Percentiles rank a stretch among this genome's conserved stretches.
Evolutionary conservation across 1,140 invertebrate species (phyloP).

Genomic region (Caenorhabditis inopinata): DNA sequence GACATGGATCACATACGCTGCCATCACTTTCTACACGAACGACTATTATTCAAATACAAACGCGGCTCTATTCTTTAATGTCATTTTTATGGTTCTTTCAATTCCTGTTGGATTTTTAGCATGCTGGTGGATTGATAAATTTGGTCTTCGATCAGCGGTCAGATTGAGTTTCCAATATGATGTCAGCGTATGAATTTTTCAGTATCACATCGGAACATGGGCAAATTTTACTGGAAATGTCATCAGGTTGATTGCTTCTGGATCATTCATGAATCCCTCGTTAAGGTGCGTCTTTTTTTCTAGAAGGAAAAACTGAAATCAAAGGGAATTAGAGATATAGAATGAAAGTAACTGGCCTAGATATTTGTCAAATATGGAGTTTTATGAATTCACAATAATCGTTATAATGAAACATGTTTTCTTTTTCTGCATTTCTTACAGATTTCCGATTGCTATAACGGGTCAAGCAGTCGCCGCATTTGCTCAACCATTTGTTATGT

Average conservation of each 20-base stretch:
- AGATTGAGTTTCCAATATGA: constrained; percentile 49
- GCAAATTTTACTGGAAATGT: constrained; percentile 68
- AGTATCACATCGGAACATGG: constrained; percentile 68
- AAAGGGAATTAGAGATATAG: too few relatives aligned
- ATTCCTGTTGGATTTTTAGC: constrained; percentile 69
- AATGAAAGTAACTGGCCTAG: too few relatives aligned
- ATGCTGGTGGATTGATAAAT: constrained; percentile 68
- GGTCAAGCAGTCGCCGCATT: constrained; percentile 58
- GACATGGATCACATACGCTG: constrained; percentile 70
- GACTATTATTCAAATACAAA: constrained; percentile 66
- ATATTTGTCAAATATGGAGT: too few relatives aligned
- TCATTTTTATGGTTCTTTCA: constrained; percentile 68
- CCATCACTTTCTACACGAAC: constrained; percentile 68
- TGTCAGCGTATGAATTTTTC: constrained; percentile 35
- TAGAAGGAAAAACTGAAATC: too few relatives aligned
- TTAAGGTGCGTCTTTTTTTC: not conserved
- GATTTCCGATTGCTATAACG: constrained; percentile 57
- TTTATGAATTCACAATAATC: too few relatives aligned
- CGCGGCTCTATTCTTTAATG: constrained; percentile 68
- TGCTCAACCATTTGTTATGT: constrained; percentile 64
- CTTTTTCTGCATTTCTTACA: too few relatives aligned
- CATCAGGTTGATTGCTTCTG: constrained; percentile 64
- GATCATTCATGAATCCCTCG: constrained; percentile 56
- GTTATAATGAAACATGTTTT: too few relatives aligned
- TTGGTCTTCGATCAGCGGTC: constrained; percentile 68